Conservation (phyloP, 1,140 invertebrate species). For the Zaprionus inermis region DNA sequence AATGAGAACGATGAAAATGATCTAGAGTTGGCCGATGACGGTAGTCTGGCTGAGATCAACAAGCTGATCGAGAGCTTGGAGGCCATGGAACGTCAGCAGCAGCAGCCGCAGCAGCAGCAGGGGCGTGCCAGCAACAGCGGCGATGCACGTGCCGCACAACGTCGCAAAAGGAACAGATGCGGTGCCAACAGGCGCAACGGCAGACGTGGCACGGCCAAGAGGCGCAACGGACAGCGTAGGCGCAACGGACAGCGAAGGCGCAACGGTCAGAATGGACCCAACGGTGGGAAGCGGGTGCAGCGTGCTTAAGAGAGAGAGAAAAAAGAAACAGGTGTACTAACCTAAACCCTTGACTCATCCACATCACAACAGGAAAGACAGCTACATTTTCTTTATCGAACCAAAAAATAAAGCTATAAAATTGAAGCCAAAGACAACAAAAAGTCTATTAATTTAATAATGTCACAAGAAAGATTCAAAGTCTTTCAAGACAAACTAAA, state of each 20-base stretch:
- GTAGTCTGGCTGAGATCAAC: conserved; percentile 13
- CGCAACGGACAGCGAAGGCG: conserved; percentile 18
- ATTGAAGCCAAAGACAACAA: background rate
- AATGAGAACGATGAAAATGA: conserved; percentile 20
- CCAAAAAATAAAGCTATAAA: background rate
- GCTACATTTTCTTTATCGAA: background rate
- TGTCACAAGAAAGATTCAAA: background rate
- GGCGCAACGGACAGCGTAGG: conserved; percentile 20
- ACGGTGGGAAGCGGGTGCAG: conserved; percentile 4
- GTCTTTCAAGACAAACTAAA: background rate
- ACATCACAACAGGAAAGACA: background rate
- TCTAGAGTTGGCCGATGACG: conserved; percentile 1
- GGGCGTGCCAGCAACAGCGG: background rate
- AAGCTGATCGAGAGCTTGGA: conserved; percentile 7
- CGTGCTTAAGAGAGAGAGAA: background rate
- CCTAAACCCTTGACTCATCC: background rate
- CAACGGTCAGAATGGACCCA: conserved; percentile 1
- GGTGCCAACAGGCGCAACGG: conserved; percentile 20
- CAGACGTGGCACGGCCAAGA: background rate
- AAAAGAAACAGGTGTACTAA: no score
- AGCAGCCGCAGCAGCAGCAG: conserved; percentile 5
- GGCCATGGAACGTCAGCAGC: background rate
- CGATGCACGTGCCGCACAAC: background rate
- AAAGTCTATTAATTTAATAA: background rate
- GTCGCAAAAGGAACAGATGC: conserved; percentile 19